These are phyloP conservation scores for Lichenostomus cassidix DNA, from an alignment of 2,113 vertebrate species.

Conservation along the genomic window DNA sequence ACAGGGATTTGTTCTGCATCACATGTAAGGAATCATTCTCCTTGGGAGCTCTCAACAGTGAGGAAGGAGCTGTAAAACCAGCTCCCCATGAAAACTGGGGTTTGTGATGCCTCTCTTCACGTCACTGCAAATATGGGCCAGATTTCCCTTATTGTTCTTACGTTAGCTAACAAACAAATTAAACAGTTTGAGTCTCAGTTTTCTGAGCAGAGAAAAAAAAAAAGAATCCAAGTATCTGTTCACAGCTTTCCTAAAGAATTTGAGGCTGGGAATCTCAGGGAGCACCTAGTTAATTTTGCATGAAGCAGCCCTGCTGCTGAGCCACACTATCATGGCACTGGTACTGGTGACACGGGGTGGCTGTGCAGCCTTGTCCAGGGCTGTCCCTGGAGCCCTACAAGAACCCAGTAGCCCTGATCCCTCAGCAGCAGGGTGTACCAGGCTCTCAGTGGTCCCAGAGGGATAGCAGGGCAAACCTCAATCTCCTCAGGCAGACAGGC, in stretches of 20 bases:
- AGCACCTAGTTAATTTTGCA: neutral
- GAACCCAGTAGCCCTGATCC: fast-evolving
- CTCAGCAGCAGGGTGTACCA: neutral
- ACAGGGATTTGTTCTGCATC: neutral
- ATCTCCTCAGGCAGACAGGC: neutral
- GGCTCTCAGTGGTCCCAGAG: neutral
- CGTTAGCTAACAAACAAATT: neutral
- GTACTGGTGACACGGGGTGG: neutral
- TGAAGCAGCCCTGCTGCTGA: fast-evolving
- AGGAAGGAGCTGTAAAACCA: neutral
- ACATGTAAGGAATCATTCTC: neutral
- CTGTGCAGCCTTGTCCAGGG: neutral
- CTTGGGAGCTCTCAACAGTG: neutral
- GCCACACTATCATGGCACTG: fast-evolving
- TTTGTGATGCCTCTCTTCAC: neutral
- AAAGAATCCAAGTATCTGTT: fast-evolving
- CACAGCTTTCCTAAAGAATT: neutral
- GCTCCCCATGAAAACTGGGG: neutral
- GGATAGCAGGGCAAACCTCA: neutral
- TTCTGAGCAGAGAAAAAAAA: neutral
- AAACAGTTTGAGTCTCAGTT: neutral
- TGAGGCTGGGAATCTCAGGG: neutral
- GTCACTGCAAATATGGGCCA: neutral
- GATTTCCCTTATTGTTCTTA: neutral
- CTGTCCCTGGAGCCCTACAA: neutral